These are phyloP conservation scores for Bos indicus DNA, from an alignment of 2,113 vertebrate genomes.

Conservation along the genomic window DNA sequence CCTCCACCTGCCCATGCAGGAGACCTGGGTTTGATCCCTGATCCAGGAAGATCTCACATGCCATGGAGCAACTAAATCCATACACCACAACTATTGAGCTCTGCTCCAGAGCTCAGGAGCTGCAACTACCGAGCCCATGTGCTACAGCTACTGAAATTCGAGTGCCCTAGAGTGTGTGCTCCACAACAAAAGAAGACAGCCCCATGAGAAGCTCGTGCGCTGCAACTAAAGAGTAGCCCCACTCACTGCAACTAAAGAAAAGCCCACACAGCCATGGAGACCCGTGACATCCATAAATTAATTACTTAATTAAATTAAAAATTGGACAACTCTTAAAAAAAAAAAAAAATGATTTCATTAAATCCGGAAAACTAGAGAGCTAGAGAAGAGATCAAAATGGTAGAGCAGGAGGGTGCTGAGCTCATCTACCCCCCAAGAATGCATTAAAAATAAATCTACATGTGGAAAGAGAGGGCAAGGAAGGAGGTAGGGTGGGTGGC, in stretches of 20 bases:
- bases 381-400: not conserved
- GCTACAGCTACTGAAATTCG: not conserved
- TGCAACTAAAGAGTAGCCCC: not conserved
- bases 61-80: not conserved
- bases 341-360: not conserved
- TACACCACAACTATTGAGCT: not conserved
- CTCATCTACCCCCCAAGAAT: not conserved
- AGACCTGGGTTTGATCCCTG: not conserved
- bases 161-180: not conserved
- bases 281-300: not conserved
- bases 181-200: not conserved
- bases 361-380: not conserved
- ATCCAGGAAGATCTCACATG: not conserved
- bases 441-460: not conserved
- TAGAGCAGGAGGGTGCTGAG: not conserved
- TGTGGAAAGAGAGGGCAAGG: slow-evolving; percentile 36
- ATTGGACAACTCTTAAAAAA: not conserved
- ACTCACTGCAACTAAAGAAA: not conserved
- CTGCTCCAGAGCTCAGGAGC: not conserved
- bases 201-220: not conserved
- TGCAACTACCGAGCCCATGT: not conserved
- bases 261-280: not conserved
- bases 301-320: not conserved
- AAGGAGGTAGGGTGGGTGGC: not conserved
- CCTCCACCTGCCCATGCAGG: not conserved